phyloP scores from a whole-genome alignment of 2,888 invertebrate genomes.

The Lepidochrysops patricia region DNA sequence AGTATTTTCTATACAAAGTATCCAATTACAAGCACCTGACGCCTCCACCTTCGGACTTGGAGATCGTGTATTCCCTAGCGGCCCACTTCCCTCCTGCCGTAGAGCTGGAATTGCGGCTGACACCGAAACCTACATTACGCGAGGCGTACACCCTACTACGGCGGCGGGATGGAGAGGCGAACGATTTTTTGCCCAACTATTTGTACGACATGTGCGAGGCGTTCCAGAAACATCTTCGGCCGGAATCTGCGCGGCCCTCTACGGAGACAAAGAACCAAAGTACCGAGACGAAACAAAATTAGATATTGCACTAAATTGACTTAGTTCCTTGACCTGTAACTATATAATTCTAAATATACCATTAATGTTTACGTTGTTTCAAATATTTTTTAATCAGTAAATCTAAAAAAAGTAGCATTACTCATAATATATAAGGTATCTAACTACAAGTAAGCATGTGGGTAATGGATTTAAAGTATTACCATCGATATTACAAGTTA shows the following conservation, averaged over 20 bases:
- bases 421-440: no score
- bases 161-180: slow-evolving; percentile 58
- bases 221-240: slow-evolving; percentile 56
- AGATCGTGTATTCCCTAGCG: slow-evolving; percentile 63
- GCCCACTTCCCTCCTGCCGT: slow-evolving; percentile 65
- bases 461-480: no score
- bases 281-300: slow-evolving; percentile 22
- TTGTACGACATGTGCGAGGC: slow-evolving; percentile 69
- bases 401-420: no score
- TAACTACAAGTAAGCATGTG: no score
- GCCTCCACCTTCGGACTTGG: slow-evolving; percentile 65
- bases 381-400: no score
- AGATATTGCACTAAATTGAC: neutral
- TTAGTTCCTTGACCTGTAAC: no score
- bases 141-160: slow-evolving; percentile 63
- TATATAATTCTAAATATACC: no score
- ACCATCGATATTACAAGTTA: no score
- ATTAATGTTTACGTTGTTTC: no score
- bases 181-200: slow-evolving; percentile 64
- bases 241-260: slow-evolving; percentile 50
- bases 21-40: slow-evolving; percentile 60
- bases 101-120: slow-evolving; percentile 60
- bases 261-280: slow-evolving; percentile 38
- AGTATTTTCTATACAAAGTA: slow-evolving; percentile 65
- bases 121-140: slow-evolving; percentile 62